Evolutionary conservation across 2,113 vertebrate species (phyloP).

Genomic region (Crotalus helleri): DNA sequence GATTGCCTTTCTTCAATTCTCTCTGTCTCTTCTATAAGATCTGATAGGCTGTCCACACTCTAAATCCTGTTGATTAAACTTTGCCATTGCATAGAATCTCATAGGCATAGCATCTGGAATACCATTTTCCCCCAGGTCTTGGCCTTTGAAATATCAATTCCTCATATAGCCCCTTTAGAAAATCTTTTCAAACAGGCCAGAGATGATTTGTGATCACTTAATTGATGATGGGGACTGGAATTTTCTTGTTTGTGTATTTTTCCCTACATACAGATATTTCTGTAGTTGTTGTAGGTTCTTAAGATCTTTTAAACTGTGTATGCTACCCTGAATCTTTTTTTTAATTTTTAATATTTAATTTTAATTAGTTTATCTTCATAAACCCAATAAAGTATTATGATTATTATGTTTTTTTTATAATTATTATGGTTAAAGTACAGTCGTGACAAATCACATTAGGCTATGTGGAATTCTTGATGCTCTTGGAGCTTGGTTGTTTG

Average conservation of each 20-base stretch:
- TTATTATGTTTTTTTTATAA: too few species aligned
- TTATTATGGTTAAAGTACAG: too few species aligned
- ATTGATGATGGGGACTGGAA: not conserved
- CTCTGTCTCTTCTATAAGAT: not conserved
- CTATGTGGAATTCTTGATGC: too few species aligned
- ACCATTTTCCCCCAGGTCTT: not conserved
- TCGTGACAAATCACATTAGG: too few species aligned
- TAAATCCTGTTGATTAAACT: not conserved
- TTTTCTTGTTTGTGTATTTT: not conserved
- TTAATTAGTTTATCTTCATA: too few species aligned
- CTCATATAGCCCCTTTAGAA: not conserved
- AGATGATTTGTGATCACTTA: not conserved
- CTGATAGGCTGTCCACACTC: not conserved
- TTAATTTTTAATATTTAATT: too few species aligned
- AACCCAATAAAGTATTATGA: too few species aligned
- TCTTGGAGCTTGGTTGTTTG: too few species aligned
- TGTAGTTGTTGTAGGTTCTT: not conserved
- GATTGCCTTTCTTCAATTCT: not conserved
- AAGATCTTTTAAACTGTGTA: too few species aligned
- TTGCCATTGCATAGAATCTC: not conserved
- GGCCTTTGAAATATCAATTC: not conserved
- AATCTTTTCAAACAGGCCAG: not conserved
- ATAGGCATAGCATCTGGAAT: not conserved
- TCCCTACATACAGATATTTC: not conserved
- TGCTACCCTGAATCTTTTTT: too few species aligned